Conservation (phyloP, 2,113 vertebrate genomes). For the Bubalus kerabau region DNA sequence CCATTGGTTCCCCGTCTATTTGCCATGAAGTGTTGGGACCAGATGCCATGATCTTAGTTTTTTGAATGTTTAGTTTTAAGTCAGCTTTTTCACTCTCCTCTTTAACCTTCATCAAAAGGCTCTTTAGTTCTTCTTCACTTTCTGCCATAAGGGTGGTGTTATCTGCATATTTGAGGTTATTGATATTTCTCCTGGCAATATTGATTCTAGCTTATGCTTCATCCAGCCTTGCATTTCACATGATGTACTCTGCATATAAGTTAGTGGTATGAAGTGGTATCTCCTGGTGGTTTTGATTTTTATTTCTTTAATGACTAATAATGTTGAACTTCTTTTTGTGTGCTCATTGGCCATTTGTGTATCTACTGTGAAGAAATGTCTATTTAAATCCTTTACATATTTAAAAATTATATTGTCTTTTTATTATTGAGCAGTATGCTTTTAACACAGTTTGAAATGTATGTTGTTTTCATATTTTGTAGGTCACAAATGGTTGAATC, state of each 20-base stretch:
- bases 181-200: background rate
- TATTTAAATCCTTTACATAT: background rate
- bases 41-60: background rate
- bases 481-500: slow-evolving; percentile 10
- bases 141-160: background rate
- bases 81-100: background rate
- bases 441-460: background rate
- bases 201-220: background rate
- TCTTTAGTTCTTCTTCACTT: background rate
- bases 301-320: background rate
- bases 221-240: background rate
- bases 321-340: background rate
- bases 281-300: background rate
- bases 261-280: background rate
- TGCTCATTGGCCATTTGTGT: background rate
- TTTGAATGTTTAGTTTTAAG: background rate
- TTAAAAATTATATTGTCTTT: background rate
- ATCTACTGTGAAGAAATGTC: background rate
- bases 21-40: background rate
- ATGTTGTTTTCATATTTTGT: background rate
- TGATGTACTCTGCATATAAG: background rate
- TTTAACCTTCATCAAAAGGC: background rate
- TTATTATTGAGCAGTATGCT: background rate
- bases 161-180: background rate
- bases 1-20: background rate